A percentile compares a stretch with the other conserved stretches of the same genome.
Conservation (phyloP, 2,113 vertebrate species). For the Burhinus oedicnemus region DNA sequence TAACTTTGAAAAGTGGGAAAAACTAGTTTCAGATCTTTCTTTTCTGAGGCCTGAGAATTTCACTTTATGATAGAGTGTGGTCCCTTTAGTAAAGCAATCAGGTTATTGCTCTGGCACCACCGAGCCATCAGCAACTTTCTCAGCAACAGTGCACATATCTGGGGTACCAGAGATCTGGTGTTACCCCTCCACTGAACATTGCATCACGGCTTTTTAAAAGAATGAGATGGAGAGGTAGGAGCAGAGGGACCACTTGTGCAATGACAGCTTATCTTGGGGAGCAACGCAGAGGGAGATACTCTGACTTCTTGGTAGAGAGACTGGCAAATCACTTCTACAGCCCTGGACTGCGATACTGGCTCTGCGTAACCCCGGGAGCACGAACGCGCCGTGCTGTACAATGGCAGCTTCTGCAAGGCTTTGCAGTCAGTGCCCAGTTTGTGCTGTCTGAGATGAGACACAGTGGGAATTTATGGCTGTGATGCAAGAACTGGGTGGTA, state of each 20-base stretch:
- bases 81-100: background rate
- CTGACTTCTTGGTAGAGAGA: background rate
- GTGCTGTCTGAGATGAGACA: background rate
- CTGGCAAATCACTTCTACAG: background rate
- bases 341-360: accelerated
- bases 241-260: background rate
- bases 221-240: background rate
- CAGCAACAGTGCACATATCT: accelerated
- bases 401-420: background rate
- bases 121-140: background rate
- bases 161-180: background rate
- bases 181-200: background rate
- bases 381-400: accelerated
- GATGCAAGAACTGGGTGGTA: background rate
- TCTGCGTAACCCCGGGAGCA: accelerated
- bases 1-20: background rate
- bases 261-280: background rate
- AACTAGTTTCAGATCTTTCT: background rate
- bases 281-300: background rate
- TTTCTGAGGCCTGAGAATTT: background rate
- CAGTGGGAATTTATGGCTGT: background rate
- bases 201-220: background rate
- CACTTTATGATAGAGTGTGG: background rate
- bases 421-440: background rate
- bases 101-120: background rate